Evolutionary conservation across 2,888 invertebrate species (phyloP).

Genomic region (Scotopteryx bipunctaria): DNA sequence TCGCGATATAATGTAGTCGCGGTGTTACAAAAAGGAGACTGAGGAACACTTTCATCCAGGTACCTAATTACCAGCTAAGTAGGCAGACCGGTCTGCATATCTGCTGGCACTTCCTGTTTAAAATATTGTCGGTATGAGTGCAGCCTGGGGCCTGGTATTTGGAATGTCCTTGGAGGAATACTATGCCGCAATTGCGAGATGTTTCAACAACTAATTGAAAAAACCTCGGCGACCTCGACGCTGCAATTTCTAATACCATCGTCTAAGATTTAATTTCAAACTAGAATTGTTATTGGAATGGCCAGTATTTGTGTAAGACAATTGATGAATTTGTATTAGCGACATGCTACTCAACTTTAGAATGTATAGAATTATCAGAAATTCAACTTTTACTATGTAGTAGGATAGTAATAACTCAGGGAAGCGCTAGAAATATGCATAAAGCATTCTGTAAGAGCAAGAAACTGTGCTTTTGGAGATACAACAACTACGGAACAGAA

Average conservation of each 20-base stretch:
- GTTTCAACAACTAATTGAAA: conserved; percentile 21
- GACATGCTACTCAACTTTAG: neutral
- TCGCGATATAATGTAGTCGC: too few relatives aligned
- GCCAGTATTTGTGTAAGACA: neutral
- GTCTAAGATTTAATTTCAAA: conserved; percentile 2
- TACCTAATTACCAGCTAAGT: conserved; percentile 31
- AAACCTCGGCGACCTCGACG: conserved; percentile 20
- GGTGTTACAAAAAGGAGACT: conserved; percentile 8
- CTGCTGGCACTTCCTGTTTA: conserved; percentile 32
- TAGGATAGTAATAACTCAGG: neutral
- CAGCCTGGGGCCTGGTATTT: conserved; percentile 25
- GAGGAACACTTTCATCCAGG: conserved; percentile 21
- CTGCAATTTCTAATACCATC: conserved; percentile 18
- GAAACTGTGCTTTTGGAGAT: conserved; percentile 6
- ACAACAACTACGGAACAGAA: conserved; percentile 4
- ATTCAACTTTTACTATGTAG: conserved; percentile 5
- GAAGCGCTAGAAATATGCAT: conserved; percentile 5
- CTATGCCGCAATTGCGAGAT: conserved; percentile 21
- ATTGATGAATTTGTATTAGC: neutral
- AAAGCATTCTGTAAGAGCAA: conserved; percentile 2
- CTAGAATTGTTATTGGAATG: conserved; percentile 4
- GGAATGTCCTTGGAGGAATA: conserved; percentile 31
- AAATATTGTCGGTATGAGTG: conserved; percentile 34
- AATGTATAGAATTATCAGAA: conserved; percentile 1
- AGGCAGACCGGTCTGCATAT: conserved; percentile 35